Base-by-base conservation (phyloP, 2,797 vertebrate species). In the Phyllotis vaccarum region DNA sequence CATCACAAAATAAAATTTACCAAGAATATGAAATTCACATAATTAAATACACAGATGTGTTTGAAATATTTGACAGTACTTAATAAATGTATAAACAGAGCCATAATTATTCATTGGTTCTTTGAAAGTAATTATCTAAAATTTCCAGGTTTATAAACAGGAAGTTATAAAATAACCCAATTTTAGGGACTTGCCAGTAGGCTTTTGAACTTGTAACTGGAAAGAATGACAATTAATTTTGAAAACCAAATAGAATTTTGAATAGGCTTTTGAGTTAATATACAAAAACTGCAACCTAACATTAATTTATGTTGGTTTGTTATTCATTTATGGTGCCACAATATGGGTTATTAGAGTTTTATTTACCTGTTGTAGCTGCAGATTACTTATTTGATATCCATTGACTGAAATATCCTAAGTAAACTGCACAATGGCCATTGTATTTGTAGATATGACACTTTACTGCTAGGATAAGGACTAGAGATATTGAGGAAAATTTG, bases 91-190 rank as follows among this genome's bases (percentile, higher is more conserved):
- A 21, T 83, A n/a, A 89, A 87, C 46, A 10, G 8, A 91, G 11
- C 7, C 17, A 49, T 68, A 17, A 58, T 86, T 91, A 74, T 81
- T 64, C 70, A 94, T 43, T 87, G 24, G 4, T 58, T 14, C 24
- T 14, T 90, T 81, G 19, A 80, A 87, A 85, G 21, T 75, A 94
- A 86, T 88, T 92, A 46, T 64, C 93, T 94, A 89, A 90, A 49
- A 56, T 75, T 83, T 9, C 19, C 82, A 82, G 16, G 4, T 91
- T 94, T 92, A 87, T 90, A 92, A 87, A 94, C 78, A 93, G 46
- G 82, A 89, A 95, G 22, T 70, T 70, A 75, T 79, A 31, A 43
- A 54, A 7, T 49, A 49, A 89, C 37, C 27, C 88, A 83, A 56
- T 52, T 72, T 95, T 66, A 90, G 85, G 72, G 3, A 80, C 89